phyloP scores from a whole-genome alignment of 2,888 invertebrate genomes.

The Hirtodrosophila duncani region DNA sequence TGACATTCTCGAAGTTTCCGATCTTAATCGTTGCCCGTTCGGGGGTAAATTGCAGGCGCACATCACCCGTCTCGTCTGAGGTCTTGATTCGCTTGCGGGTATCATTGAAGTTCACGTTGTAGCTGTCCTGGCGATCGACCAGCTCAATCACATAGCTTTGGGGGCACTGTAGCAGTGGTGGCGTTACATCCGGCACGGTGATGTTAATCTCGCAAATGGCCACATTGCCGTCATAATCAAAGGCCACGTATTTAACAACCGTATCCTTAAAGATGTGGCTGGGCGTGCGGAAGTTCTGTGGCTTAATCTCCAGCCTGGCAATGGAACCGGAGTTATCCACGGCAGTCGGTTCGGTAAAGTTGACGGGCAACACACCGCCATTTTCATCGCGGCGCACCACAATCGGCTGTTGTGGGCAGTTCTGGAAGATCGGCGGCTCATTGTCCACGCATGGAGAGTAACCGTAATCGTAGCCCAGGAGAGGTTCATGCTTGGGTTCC shows the following conservation, averaged over 20 bases:
- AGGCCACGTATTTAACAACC: constrained; percentile 96
- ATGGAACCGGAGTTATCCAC: constrained; percentile 97
- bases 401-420: constrained; percentile 95
- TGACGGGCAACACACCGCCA: constrained; percentile 92
- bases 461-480: constrained; percentile 95
- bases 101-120: constrained; percentile 94
- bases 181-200: constrained; percentile 94
- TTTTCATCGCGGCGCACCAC: constrained; percentile 92
- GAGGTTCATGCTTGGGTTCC: constrained; percentile 87
- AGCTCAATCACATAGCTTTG: constrained; percentile 96
- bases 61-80: constrained; percentile 92
- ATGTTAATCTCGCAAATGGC: constrained; percentile 98
- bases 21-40: constrained; percentile 91
- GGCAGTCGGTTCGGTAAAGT: constrained; percentile 95
- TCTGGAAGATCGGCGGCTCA: constrained; percentile 97
- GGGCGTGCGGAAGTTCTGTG: constrained; percentile 93
- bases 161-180: constrained; percentile 92
- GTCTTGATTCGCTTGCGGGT: constrained; percentile 90
- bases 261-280: constrained; percentile 93
- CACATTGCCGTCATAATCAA: constrained; percentile 97
- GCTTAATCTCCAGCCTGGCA: constrained; percentile 94
- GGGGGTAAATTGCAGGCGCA: constrained; percentile 88
- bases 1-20: constrained; percentile 93
- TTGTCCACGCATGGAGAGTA: constrained; percentile 96
- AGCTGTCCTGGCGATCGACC: constrained; percentile 92